Percentiles rank a stretch among this genome's conserved stretches.
These are phyloP conservation scores for Andrena haemorrhoa DNA, from an alignment of 2,888 invertebrate species.

Conservation along the genomic window DNA sequence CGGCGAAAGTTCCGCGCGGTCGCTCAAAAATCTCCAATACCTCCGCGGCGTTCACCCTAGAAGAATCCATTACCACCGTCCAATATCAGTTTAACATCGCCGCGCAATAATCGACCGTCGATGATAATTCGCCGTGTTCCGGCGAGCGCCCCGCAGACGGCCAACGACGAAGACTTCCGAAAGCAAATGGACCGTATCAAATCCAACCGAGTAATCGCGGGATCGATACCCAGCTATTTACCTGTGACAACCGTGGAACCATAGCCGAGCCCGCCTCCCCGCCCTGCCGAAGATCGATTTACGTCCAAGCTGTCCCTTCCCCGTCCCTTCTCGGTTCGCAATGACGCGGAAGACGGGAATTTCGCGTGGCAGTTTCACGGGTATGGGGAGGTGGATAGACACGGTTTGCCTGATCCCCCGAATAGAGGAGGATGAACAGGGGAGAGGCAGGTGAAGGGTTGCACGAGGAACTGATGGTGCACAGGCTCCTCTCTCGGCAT, in stretches of 20 bases:
- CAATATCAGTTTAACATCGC: background rate
- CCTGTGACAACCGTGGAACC: constrained; percentile 50
- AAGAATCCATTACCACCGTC: background rate
- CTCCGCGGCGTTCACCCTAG: background rate
- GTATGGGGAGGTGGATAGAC: constrained; percentile 43
- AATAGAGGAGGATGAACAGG: constrained; percentile 32
- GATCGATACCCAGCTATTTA: constrained; percentile 54
- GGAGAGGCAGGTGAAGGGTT: constrained; percentile 58
- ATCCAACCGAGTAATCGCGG: constrained; percentile 33
- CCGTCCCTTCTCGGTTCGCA: constrained; percentile 76
- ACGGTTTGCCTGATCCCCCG: constrained; percentile 38
- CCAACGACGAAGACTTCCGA: background rate
- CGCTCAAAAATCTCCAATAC: background rate
- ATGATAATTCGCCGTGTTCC: background rate
- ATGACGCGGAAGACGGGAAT: constrained; percentile 80
- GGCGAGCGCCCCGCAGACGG: background rate
- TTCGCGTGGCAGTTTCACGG: constrained; percentile 71
- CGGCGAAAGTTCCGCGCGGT: background rate
- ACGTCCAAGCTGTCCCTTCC: constrained; percentile 59
- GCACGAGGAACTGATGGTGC: constrained; percentile 63
- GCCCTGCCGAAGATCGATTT: constrained; percentile 68
- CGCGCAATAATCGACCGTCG: background rate
- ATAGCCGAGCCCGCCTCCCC: constrained; percentile 50
- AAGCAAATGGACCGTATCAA: constrained; percentile 46
- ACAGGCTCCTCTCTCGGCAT: constrained; percentile 67